Conservation (phyloP, 2,888 invertebrate genomes). For the Orthosia incerta region DNA sequence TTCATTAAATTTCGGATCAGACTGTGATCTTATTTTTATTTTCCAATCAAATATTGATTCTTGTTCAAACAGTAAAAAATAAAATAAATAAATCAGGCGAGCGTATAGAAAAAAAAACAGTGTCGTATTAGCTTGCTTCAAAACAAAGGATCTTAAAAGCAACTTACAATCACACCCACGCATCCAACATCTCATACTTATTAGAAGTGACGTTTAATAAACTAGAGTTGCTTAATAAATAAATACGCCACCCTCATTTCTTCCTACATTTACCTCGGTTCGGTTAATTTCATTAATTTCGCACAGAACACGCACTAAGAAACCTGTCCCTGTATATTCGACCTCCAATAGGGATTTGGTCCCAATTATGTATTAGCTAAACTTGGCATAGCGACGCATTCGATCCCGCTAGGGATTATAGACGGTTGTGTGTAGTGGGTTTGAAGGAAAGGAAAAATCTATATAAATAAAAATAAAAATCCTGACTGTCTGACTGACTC, state of each 20-base stretch:
- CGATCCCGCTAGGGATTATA: slow-evolving; percentile 79
- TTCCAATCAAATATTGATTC: not conserved
- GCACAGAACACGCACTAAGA: slow-evolving; percentile 86
- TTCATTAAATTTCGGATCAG: not conserved
- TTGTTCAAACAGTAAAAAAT: no score
- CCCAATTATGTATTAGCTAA: slow-evolving; percentile 88
- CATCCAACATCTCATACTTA: slow-evolving; percentile 58
- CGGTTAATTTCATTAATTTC: slow-evolving; percentile 89
- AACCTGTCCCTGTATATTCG: slow-evolving; percentile 82
- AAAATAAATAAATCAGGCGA: no score
- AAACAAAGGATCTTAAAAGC: not conserved
- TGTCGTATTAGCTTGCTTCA: not conserved
- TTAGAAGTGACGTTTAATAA: slow-evolving; percentile 70
- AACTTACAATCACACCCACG: slow-evolving; percentile 10
- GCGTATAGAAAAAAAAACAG: no score
- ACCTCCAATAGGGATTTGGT: slow-evolving; percentile 87
- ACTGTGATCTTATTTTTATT: not conserved
- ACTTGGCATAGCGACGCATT: slow-evolving; percentile 84
- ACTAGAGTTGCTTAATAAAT: slow-evolving; percentile 68
- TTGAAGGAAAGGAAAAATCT: slow-evolving; percentile 12
- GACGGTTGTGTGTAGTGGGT: slow-evolving; percentile 59
- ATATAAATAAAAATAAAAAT: no score
- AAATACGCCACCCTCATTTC: slow-evolving; percentile 72
- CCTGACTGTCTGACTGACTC: no score
- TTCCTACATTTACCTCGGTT: slow-evolving; percentile 79